A percentile compares a stretch with the other conserved stretches of the same genome.
These are phyloP conservation scores for Parazoanthus atlanticus DNA, from an alignment of 92 coral and sea anemone species.

Conservation along the genomic window DNA sequence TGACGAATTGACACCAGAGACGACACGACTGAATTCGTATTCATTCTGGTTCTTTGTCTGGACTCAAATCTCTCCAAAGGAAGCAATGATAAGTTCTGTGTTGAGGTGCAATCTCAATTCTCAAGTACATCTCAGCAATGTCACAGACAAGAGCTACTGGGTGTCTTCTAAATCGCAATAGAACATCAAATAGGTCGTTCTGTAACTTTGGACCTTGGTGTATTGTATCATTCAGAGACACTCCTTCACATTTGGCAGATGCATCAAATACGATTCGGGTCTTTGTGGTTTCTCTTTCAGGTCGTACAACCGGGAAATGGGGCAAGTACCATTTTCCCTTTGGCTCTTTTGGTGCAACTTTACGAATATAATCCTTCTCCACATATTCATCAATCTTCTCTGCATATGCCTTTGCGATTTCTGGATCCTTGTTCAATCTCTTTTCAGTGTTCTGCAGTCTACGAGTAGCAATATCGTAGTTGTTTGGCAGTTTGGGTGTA, in stretches of 20 bases:
- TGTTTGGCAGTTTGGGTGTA: slow-evolving; percentile 6
- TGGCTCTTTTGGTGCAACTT: slow-evolving; percentile 9
- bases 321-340: slow-evolving; percentile 59
- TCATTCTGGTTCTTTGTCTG: slow-evolving; percentile 47
- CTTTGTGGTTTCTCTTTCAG: slow-evolving; percentile 62
- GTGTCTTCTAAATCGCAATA: slow-evolving; percentile 49
- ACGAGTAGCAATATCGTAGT: slow-evolving; percentile 35
- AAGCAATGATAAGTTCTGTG: slow-evolving; percentile 49
- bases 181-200: slow-evolving; percentile 52
- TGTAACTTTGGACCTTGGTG: slow-evolving; percentile 36
- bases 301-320: slow-evolving; percentile 60
- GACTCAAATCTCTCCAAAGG: slow-evolving; percentile 56
- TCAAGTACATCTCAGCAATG: slow-evolving; percentile 69
- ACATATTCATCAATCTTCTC: slow-evolving; percentile 25
- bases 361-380: slow-evolving; percentile 48
- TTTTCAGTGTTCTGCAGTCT: slow-evolving; percentile 45
- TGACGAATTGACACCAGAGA: slow-evolving; percentile 59
- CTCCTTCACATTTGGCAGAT: slow-evolving; percentile 45
- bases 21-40: slow-evolving; percentile 63
- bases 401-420: slow-evolving; percentile 30
- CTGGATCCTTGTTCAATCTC: slow-evolving; percentile 34
- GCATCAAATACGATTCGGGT: slow-evolving; percentile 67
- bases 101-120: slow-evolving; percentile 47
- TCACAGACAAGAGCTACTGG: slow-evolving; percentile 63
- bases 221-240: slow-evolving; percentile 55